Conservation (phyloP, 2,888 invertebrate species). For the Agonum fuliginosum region DNA sequence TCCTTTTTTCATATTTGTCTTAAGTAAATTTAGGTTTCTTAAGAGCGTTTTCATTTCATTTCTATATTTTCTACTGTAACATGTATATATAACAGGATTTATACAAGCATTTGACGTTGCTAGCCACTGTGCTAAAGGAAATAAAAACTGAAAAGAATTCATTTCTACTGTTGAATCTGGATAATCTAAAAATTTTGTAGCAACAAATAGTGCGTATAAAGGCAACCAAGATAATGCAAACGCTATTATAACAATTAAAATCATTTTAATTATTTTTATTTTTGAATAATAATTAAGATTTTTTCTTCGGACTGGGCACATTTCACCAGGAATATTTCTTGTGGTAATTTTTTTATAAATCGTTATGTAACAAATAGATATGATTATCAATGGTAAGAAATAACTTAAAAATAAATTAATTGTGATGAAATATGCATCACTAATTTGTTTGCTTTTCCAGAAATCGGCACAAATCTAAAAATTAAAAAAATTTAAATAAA, state of each 20-base stretch:
- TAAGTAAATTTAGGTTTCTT: conserved; percentile 11
- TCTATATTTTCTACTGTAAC: conserved; percentile 46
- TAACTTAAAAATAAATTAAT: conserved; percentile 47
- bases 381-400: conserved; percentile 32
- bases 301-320: conserved; percentile 6
- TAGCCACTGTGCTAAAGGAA: conserved; percentile 44
- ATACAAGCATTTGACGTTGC: conserved; percentile 36
- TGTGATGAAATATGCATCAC: conserved; percentile 47
- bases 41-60: conserved; percentile 24
- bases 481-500: neutral
- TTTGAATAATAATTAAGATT: conserved; percentile 33
- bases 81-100: conserved; percentile 49
- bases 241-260: conserved; percentile 40
- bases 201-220: conserved; percentile 43
- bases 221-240: conserved; percentile 45
- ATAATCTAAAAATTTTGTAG: conserved; percentile 38
- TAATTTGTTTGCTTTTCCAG: conserved; percentile 28
- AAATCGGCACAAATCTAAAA: conserved; percentile 52
- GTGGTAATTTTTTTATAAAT: conserved; percentile 36
- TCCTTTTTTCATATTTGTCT: neutral
- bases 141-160: conserved; percentile 27
- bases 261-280: conserved; percentile 50
- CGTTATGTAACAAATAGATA: conserved; percentile 43
- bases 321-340: conserved; percentile 45
- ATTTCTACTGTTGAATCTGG: conserved; percentile 29